phyloP scores from a whole-genome alignment of 2,797 vertebrate genomes.

The Phyllotis vaccarum region DNA sequence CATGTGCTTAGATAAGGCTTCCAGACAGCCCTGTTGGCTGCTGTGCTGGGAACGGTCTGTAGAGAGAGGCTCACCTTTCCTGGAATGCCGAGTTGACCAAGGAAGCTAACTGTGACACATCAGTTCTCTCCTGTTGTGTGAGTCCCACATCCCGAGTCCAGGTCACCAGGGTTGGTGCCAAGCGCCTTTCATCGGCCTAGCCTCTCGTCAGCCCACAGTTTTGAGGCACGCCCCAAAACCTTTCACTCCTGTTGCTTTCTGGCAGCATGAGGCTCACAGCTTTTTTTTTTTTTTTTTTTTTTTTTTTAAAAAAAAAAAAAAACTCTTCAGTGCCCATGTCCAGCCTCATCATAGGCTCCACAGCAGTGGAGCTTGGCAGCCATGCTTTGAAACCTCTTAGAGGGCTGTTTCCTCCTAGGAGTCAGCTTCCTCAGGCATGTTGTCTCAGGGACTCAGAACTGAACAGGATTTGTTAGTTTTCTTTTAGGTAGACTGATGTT shows the following conservation, averaged over 20 bases:
- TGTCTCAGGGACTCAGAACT: not conserved
- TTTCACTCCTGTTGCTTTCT: not conserved
- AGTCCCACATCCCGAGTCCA: not conserved
- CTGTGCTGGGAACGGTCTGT: not conserved
- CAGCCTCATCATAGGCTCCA: not conserved
- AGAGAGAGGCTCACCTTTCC: not conserved
- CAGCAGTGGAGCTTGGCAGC: not conserved
- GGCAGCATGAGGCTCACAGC: not conserved
- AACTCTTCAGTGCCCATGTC: not conserved
- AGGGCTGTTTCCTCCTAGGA: not conserved
- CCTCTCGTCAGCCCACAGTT: not conserved
- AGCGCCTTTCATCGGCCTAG: not conserved
- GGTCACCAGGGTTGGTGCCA: not conserved
- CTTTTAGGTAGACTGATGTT: slow-evolving; percentile 8
- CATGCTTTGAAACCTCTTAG: not conserved
- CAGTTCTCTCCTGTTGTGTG: not conserved
- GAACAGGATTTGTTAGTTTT: not conserved
- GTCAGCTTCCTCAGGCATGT: not conserved
- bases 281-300: too few relatives aligned
- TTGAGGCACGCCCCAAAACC: not conserved
- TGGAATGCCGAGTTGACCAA: too few relatives aligned
- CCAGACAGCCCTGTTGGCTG: not conserved
- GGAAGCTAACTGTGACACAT: not conserved
- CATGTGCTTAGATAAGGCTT: not conserved
- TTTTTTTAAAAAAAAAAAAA: too few relatives aligned